Percentiles rank a stretch among this genome's conserved stretches.
Conservation (phyloP, 2,797 vertebrate genomes). For the Pitangus sulphuratus region DNA sequence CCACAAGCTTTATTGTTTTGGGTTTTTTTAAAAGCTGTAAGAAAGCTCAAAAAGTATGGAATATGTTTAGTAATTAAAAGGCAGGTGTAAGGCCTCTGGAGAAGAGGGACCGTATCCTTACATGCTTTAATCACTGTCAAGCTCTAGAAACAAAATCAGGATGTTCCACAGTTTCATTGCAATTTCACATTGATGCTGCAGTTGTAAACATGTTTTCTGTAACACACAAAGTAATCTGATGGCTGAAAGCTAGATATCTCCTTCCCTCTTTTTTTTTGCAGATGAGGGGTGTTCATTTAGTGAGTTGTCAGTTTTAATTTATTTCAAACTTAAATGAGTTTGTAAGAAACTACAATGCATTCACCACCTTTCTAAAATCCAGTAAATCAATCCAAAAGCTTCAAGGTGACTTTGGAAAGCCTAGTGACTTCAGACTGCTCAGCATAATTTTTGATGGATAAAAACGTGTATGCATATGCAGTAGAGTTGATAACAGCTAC, state of each 20-base stretch:
- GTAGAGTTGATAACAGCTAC: not conserved
- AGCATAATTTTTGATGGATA: not conserved
- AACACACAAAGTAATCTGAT: not conserved
- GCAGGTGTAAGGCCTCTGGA: not conserved
- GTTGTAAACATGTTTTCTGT: not conserved
- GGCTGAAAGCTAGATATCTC: not conserved
- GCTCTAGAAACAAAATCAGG: not conserved
- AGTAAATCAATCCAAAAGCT: slow-evolving; percentile 33
- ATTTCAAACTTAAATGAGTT: not conserved
- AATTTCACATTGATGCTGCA: not conserved
- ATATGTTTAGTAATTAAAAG: not conserved
- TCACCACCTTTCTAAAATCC: not conserved
- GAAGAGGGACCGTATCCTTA: not conserved
- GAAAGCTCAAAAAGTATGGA: not conserved
- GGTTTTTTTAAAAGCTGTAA: not conserved
- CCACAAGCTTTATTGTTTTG: not conserved
- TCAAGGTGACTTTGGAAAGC: slow-evolving; percentile 5
- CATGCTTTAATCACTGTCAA: not conserved
- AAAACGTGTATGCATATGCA: not conserved
- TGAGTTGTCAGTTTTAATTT: not conserved
- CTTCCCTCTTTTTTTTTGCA: not conserved
- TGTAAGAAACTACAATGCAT: not conserved
- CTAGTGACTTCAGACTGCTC: not conserved
- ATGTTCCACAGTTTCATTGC: not conserved
- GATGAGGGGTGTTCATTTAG: not conserved